A percentile compares a stretch with the other conserved stretches of the same genome.
Conservation (phyloP, 2,113 vertebrate species). For the Larimichthys polyactis region DNA sequence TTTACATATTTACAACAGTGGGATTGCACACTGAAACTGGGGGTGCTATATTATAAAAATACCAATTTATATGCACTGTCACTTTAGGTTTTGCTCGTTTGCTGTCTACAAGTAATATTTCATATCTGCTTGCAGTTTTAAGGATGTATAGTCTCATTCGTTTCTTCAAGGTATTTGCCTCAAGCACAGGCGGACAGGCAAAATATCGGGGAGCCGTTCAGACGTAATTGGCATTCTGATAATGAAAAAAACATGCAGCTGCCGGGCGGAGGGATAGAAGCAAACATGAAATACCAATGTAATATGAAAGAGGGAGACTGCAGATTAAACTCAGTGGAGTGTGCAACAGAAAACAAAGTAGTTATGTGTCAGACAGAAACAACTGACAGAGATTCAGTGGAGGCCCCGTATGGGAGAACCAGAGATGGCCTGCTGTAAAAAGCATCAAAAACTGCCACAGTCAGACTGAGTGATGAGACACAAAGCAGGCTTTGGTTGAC, state of each 20-base stretch:
- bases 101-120: too few species aligned
- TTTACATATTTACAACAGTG: too few species aligned
- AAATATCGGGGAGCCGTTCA: not conserved
- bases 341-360: not conserved
- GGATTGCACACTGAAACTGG: too few species aligned
- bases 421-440: not conserved
- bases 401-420: not conserved
- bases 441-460: conserved; percentile 14
- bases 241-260: conserved; percentile 26
- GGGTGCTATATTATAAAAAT: too few species aligned
- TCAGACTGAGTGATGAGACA: conserved; percentile 16
- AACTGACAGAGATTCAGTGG: not conserved
- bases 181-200: not conserved
- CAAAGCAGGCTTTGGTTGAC: conserved; percentile 14
- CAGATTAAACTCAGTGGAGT: conserved; percentile 7
- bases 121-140: not conserved
- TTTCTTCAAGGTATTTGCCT: not conserved
- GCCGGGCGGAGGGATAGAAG: not conserved
- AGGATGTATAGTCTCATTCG: not conserved
- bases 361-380: not conserved
- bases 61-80: too few species aligned
- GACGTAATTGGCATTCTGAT: conserved; percentile 1
- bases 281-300: conserved; percentile 9
- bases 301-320: not conserved
- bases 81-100: too few species aligned